Conservation (phyloP, 2,113 vertebrate species). For the Sinocyclocheilus rhinocerous region DNA sequence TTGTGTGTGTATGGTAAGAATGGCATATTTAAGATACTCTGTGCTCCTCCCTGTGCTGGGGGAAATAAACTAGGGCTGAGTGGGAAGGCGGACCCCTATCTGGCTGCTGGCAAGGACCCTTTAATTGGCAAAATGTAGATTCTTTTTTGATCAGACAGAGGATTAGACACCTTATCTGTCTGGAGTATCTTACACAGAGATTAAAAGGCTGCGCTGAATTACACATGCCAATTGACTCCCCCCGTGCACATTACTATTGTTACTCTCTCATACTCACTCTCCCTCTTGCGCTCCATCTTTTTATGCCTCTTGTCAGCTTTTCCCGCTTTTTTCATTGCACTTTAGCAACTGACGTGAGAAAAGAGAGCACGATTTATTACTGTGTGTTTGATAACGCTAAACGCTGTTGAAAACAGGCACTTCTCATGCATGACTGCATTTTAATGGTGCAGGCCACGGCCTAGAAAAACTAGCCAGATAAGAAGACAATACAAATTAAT, state of each 20-base stretch:
- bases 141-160: slow-evolving; percentile 94
- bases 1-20: slow-evolving; percentile 38
- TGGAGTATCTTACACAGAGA: slow-evolving; percentile 95
- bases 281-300: slow-evolving; percentile 25
- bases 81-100: slow-evolving; percentile 79
- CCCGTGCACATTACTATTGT: slow-evolving; percentile 60
- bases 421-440: slow-evolving; percentile 72
- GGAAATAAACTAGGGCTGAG: slow-evolving; percentile 87
- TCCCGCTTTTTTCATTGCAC: slow-evolving; percentile 82
- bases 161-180: slow-evolving; percentile 97
- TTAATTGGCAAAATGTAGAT: slow-evolving; percentile 99
- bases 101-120: slow-evolving; percentile 88
- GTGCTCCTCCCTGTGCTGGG: slow-evolving; percentile 83
- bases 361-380: slow-evolving; percentile 98
- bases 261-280: slow-evolving; percentile 13
- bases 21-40: slow-evolving; percentile 69
- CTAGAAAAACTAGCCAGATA: slow-evolving; percentile 66
- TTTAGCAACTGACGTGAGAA: slow-evolving; percentile 93
- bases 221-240: slow-evolving; percentile 87
- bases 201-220: slow-evolving; percentile 96
- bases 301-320: slow-evolving; percentile 43
- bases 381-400: slow-evolving; percentile 88
- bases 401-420: slow-evolving; percentile 83
- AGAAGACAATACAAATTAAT: slow-evolving; percentile 59
- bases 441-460: slow-evolving; percentile 67